These are phyloP conservation scores for Epiblema foenella DNA, from an alignment of 2,888 invertebrate genomes.

Conservation along the genomic window DNA sequence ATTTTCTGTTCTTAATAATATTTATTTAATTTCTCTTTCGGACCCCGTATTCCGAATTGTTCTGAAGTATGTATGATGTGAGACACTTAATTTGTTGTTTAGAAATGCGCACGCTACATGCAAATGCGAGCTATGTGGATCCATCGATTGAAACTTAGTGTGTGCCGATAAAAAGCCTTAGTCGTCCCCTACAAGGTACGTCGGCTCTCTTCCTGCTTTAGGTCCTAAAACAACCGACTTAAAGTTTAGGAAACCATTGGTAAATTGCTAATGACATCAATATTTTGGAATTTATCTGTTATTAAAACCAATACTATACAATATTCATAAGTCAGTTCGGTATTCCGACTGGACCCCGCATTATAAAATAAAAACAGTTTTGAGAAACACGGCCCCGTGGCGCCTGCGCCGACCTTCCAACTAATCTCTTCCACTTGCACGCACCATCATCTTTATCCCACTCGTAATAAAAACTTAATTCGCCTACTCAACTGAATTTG, in stretches of 20 bases:
- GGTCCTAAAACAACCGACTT: no score
- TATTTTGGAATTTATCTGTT: slow-evolving; percentile 45
- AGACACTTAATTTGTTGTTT: no score
- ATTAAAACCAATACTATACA: slow-evolving; percentile 51
- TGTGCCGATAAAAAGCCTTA: no score
- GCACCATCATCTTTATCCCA: slow-evolving; percentile 48
- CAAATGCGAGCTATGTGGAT: no score
- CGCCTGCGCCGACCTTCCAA: slow-evolving; percentile 67
- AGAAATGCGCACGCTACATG: no score
- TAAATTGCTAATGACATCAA: neutral
- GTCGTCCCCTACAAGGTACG: no score
- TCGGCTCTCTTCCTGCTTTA: no score
- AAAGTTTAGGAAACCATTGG: neutral
- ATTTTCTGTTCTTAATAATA: no score
- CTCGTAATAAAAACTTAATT: slow-evolving; percentile 51
- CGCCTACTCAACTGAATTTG: slow-evolving; percentile 36
- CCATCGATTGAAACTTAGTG: no score
- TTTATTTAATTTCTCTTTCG: no score
- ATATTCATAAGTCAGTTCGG: slow-evolving; percentile 58
- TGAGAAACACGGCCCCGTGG: slow-evolving; percentile 74
- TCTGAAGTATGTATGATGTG: no score
- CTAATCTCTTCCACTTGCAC: slow-evolving; percentile 38
- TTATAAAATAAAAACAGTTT: slow-evolving; percentile 78
- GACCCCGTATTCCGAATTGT: no score
- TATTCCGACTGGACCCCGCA: slow-evolving; percentile 72